Conservation (phyloP, 2,797 vertebrate genomes). For the Choloepus didactylus region DNA sequence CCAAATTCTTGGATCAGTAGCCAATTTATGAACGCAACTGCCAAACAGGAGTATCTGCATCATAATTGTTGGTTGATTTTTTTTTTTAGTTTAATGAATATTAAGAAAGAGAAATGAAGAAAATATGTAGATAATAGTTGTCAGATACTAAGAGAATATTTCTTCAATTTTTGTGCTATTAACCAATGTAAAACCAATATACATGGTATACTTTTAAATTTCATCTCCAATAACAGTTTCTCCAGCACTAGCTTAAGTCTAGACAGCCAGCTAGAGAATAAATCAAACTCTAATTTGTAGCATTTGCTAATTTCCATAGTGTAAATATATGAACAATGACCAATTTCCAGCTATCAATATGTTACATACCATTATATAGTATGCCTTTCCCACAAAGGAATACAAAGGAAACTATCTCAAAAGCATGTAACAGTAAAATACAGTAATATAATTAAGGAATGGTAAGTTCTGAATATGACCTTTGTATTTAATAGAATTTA, state of each 20-base stretch:
- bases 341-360: not conserved
- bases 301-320: not conserved
- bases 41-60: not conserved
- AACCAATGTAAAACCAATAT: not conserved
- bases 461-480: not conserved
- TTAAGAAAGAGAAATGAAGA: not conserved
- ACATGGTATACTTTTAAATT: not conserved
- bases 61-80: not conserved
- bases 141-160: constrained; percentile 1
- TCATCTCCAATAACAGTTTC: not conserved
- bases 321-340: not conserved
- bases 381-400: not conserved
- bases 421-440: not conserved
- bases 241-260: not conserved
- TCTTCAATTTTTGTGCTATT: not conserved
- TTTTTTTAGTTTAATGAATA: not conserved
- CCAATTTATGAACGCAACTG: not conserved
- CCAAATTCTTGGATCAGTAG: not conserved
- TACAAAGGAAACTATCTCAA: not conserved
- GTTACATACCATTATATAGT: not conserved
- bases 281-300: not conserved
- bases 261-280: not conserved
- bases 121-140: not conserved
- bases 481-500: not conserved
- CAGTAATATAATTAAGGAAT: not conserved